These are phyloP conservation scores for Papilio demoleus DNA, from an alignment of 2,888 invertebrate genomes.

Conservation along the genomic window DNA sequence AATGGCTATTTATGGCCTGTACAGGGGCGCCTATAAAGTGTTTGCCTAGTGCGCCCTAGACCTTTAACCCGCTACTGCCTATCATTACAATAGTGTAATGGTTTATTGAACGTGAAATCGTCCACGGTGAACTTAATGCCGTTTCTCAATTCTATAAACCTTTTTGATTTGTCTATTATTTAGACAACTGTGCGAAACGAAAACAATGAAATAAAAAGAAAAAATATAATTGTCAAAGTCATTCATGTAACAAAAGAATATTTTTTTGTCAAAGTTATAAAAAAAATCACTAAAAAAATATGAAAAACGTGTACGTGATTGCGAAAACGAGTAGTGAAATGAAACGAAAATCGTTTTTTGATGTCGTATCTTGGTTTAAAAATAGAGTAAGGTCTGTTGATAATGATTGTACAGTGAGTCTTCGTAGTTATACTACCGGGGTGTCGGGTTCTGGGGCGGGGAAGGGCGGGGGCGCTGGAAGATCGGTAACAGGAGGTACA, in stretches of 20 bases:
- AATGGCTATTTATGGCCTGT: too few species aligned
- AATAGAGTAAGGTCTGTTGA: neutral
- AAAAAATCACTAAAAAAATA: conserved; percentile 14
- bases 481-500: conserved; percentile 63
- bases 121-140: too few species aligned
- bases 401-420: neutral
- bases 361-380: neutral
- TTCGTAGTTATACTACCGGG: conserved; percentile 40
- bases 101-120: too few species aligned
- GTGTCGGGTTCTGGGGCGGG: conserved; percentile 63
- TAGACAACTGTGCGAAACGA: neutral
- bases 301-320: conserved; percentile 9
- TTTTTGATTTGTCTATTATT: neutral
- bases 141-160: neutral
- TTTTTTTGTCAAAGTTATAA: neutral
- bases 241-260: neutral
- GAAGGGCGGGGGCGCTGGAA: conserved; percentile 65
- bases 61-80: too few species aligned
- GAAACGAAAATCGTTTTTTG: neutral
- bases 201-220: too few species aligned
- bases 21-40: too few species aligned
- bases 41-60: too few species aligned
- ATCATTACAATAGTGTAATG: too few species aligned
- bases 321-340: neutral
- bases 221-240: neutral